Conservation (phyloP, 2,113 vertebrate genomes). For the Sinocyclocheilus grahami region DNA sequence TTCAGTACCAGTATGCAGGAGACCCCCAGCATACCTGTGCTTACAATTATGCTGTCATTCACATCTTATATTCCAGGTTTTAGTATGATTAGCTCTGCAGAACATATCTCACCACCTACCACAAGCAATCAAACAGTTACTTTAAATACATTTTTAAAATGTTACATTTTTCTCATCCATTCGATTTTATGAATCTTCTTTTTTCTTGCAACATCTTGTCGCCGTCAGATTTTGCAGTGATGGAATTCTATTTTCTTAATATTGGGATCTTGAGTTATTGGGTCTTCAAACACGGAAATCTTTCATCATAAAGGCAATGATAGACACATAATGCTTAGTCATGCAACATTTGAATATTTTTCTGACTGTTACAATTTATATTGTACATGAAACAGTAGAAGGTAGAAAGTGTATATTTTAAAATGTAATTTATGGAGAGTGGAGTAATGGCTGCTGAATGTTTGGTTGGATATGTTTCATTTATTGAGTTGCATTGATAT, state of each 20-base stretch:
- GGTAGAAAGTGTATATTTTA: too few species aligned
- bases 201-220: slow-evolving; percentile 72
- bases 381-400: neutral
- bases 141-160: slow-evolving; percentile 30
- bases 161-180: slow-evolving; percentile 82
- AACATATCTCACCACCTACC: neutral
- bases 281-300: slow-evolving; percentile 31
- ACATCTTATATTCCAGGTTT: neutral
- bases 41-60: neutral
- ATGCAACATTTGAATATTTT: neutral
- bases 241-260: slow-evolving; percentile 69
- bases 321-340: neutral
- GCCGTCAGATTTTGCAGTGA: slow-evolving; percentile 70
- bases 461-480: neutral
- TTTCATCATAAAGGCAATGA: slow-evolving; percentile 21
- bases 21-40: slow-evolving; percentile 74
- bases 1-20: slow-evolving; percentile 59
- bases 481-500: neutral
- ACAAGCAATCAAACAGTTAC: neutral
- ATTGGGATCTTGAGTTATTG: slow-evolving; percentile 53
- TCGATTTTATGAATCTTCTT: slow-evolving; percentile 78
- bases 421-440: neutral
- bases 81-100: neutral
- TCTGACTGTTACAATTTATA: neutral
- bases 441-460: too few species aligned